Percentiles rank a stretch among this genome's conserved stretches.
These are phyloP conservation scores for Hemicrepidius hirtus DNA, from an alignment of 2,888 invertebrate genomes.

Conservation along the genomic window DNA sequence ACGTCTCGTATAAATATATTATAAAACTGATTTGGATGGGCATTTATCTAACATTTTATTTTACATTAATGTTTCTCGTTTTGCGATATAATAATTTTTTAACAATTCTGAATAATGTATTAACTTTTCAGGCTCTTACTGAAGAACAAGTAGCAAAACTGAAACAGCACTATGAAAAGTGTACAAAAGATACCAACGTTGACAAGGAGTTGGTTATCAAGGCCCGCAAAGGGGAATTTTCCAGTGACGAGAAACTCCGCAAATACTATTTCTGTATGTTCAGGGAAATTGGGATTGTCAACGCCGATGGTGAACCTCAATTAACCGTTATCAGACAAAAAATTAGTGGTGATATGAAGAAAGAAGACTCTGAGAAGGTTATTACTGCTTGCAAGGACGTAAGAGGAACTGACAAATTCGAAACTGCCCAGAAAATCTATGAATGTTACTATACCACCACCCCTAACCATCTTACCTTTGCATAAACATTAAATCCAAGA, in stretches of 20 bases:
- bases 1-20: no score
- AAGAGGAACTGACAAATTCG: conserved; percentile 66
- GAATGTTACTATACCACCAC: conserved; percentile 53
- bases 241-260: conserved; percentile 58
- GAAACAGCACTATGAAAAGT: conserved; percentile 56
- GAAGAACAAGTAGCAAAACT: conserved; percentile 59
- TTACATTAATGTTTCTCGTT: no score
- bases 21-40: no score
- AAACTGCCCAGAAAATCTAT: conserved; percentile 53
- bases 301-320: conserved; percentile 64
- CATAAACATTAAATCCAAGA: no score
- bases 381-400: conserved; percentile 71
- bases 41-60: no score
- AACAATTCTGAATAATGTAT: background rate
- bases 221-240: conserved; percentile 71
- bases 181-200: conserved; percentile 65
- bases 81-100: no score
- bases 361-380: conserved; percentile 69
- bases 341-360: conserved; percentile 70
- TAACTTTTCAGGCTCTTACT: conserved; percentile 52
- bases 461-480: conserved; percentile 22
- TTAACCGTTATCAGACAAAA: conserved; percentile 70
- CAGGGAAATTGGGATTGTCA: conserved; percentile 72
- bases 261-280: conserved; percentile 68
- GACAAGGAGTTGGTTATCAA: conserved; percentile 62